Evolutionary conservation across 1,140 invertebrate species (phyloP), one percentile per base, ranked within the genome.

Genomic region (Sitodiplosis mosellana): DNA sequence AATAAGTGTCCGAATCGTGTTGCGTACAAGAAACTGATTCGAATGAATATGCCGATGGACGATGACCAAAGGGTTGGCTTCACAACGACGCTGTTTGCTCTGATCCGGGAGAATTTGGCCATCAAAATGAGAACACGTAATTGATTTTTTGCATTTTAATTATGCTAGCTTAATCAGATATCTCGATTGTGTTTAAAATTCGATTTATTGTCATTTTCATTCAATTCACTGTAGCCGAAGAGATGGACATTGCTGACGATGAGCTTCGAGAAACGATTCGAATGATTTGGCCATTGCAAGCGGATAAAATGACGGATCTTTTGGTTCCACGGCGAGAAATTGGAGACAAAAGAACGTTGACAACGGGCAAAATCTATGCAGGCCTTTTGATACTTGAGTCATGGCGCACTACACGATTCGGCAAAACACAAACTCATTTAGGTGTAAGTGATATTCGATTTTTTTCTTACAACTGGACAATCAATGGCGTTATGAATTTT

Each of bases 31-130:
- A 97, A 96, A 72, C 72, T 98, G 50, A 97, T 98, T 59, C 77
- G 94, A 59, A 99, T 99, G 95, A 99, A 99, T 69, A 98, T 98
- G 94, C 96, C 96, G 7, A 72, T 99, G 49, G 89, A 93, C 57
- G 81, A 80, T 45, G 88, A 97, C 56, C 83, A 91, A 44, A 92
- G 90, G 69, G 96, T 99, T 49, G 90, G 98, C 65, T 99, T 99
- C 67, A 99, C 93, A 37, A 95, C 93, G 37, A 99, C 96, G 27
- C 71, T 99, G 47, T 99, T 99, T 73, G 94, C 95, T 38, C 76
- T 99, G 51, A 98, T 99, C 61, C 73, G 96, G 54, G 96, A 99
- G 73, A 98, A 98, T 65, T 75, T 99, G 19, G 89, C 81, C 65
- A 99, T 99, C 52, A 99, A 99, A 75, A 96, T 98, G 87, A 75